These are phyloP conservation scores for Stenopsyche tienmushanensis DNA, from an alignment of 1,140 invertebrate genomes.

Conservation along the genomic window DNA sequence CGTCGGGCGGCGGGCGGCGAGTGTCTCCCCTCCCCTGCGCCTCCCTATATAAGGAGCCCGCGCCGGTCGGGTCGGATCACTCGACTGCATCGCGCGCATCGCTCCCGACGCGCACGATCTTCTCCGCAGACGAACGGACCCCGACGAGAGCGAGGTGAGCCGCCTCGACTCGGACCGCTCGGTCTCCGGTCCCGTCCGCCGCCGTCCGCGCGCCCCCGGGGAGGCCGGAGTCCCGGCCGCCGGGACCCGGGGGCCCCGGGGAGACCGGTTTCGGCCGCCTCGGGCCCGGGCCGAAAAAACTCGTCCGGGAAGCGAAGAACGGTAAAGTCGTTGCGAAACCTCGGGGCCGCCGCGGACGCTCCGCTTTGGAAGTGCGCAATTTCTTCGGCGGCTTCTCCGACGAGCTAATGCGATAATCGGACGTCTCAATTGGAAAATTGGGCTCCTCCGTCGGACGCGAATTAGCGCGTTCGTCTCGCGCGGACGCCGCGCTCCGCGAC, in stretches of 20 bases:
- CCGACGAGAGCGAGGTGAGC: background rate
- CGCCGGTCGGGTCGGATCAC: background rate
- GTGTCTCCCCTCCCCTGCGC: background rate
- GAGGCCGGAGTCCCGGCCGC: background rate
- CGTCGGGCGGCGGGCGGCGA: too few relatives aligned
- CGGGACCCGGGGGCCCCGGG: too few relatives aligned
- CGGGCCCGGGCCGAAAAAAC: background rate
- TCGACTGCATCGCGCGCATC: background rate
- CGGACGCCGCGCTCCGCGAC: background rate
- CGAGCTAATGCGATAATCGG: slow-evolving; percentile 1
- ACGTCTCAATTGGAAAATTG: background rate
- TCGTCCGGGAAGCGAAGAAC: background rate
- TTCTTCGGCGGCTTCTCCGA: background rate
- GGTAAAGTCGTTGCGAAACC: background rate
- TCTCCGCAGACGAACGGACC: background rate
- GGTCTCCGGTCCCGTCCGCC: too few relatives aligned
- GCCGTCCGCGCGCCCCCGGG: background rate
- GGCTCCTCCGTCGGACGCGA: background rate
- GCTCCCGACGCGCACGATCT: background rate
- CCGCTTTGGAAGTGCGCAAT: background rate
- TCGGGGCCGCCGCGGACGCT: background rate
- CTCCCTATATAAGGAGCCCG: background rate
- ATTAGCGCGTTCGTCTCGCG: too few relatives aligned
- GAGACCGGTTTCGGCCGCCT: background rate
- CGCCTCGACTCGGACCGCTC: background rate